Percentiles rank a stretch among this genome's conserved stretches.
Conservation (phyloP, 2,888 invertebrate genomes). For the Lepidonotus clava region DNA sequence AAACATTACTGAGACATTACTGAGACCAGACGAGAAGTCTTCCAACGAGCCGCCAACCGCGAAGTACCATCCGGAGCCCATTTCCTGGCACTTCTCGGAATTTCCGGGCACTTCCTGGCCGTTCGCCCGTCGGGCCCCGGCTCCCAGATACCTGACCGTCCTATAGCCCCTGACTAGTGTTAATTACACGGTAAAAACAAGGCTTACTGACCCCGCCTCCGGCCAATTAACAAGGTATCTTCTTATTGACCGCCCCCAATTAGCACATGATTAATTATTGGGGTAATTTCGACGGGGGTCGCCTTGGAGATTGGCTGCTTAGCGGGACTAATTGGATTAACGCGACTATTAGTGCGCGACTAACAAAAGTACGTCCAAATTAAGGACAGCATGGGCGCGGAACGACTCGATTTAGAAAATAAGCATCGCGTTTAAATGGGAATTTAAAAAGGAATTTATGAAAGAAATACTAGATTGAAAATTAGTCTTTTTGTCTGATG, state of each 20-base stretch:
- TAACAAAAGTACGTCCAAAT: neutral
- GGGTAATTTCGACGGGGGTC: neutral
- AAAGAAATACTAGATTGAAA: neutral
- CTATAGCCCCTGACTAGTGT: neutral
- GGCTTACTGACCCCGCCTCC: constrained; percentile 6
- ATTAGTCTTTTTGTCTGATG: neutral
- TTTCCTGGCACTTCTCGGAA: no score
- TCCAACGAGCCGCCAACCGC: no score
- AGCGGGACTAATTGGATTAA: constrained; percentile 29
- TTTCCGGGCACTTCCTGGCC: no score
- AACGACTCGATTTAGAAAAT: neutral
- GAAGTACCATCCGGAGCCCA: no score
- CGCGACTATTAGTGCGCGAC: no score
- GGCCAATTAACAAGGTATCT: constrained; percentile 4
- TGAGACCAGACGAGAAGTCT: no score
- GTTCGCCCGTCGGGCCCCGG: no score
- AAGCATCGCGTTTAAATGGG: neutral
- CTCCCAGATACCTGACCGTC: no score
- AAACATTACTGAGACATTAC: no score
- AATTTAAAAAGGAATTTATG: no score
- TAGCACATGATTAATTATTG: constrained; percentile 43
- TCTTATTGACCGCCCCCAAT: constrained; percentile 35
- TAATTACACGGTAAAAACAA: neutral
- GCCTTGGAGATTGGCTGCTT: constrained; percentile 11
- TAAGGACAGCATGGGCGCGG: neutral